phyloP scores from a whole-genome alignment of 2,888 invertebrate genomes.

The Lysandra coridon region DNA sequence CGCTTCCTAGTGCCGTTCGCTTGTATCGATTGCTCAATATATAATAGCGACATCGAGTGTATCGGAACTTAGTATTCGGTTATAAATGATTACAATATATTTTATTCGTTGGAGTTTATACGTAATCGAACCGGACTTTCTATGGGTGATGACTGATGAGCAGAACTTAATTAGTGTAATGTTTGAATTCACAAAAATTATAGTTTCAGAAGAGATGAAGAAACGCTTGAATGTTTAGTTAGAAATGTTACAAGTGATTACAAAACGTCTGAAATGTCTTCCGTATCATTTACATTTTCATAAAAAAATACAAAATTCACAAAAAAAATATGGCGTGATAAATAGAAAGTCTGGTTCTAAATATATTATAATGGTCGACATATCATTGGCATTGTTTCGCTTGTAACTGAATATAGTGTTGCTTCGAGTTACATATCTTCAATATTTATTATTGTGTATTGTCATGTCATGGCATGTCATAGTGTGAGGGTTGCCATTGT shows the following conservation, averaged over 20 bases:
- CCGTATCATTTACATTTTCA: conserved; percentile 10
- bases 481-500: conserved; percentile 9
- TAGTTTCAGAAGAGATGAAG: neutral
- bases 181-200: neutral
- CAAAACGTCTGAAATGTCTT: conserved; percentile 14
- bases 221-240: neutral
- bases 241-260: neutral
- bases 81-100: conserved; percentile 25
- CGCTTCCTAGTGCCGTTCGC: conserved; percentile 7
- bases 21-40: conserved; percentile 57
- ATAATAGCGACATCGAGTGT: conserved; percentile 42
- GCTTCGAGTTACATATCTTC: conserved; percentile 52
- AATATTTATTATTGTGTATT: conserved; percentile 24
- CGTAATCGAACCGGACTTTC: conserved; percentile 29
- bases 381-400: conserved; percentile 76
- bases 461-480: neutral
- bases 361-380: conserved; percentile 62
- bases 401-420: conserved; percentile 61
- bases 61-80: conserved; percentile 28
- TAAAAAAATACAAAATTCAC: conserved; percentile 14
- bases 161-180: neutral
- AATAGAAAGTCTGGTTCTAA: conserved; percentile 47
- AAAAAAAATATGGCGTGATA: conserved; percentile 32
- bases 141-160: neutral
- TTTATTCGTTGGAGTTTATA: conserved; percentile 28